These are phyloP conservation scores for Leptarthrus brevirostris DNA, from an alignment of 2,888 invertebrate genomes.

Conservation along the genomic window DNA sequence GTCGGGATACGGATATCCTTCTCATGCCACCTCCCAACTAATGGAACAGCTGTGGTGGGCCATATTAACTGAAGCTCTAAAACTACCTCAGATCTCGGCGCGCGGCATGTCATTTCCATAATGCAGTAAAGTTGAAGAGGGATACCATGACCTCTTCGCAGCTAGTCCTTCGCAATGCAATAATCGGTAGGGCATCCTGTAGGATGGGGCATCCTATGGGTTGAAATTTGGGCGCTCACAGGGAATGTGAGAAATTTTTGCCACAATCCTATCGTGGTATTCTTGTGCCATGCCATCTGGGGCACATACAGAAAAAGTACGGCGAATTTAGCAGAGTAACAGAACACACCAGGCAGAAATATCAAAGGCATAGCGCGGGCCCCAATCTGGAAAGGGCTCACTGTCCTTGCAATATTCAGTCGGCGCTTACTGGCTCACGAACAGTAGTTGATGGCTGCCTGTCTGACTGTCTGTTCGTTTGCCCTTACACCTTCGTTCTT, in stretches of 20 bases:
- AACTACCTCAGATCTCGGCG: slow-evolving; percentile 39
- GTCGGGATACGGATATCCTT: slow-evolving; percentile 21
- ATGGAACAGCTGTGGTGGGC: slow-evolving; percentile 16
- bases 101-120: slow-evolving; percentile 39
- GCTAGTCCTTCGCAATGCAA: slow-evolving; percentile 41
- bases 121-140: slow-evolving; percentile 44
- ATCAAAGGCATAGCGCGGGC: slow-evolving; percentile 26
- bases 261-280: slow-evolving; percentile 22
- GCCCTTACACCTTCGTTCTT: slow-evolving; percentile 18
- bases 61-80: slow-evolving; percentile 10
- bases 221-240: slow-evolving; percentile 2
- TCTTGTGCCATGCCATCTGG: slow-evolving; percentile 12
- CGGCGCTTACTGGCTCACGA: slow-evolving; percentile 15
- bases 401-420: slow-evolving; percentile 17
- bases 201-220: slow-evolving; percentile 7
- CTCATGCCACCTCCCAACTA: slow-evolving; percentile 3
- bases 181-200: slow-evolving; percentile 33
- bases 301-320: slow-evolving; percentile 37
- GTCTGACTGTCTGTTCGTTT: slow-evolving; percentile 32
- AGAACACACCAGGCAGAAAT: slow-evolving; percentile 28
- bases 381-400: slow-evolving; percentile 14
- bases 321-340: slow-evolving; percentile 44
- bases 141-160: slow-evolving; percentile 46
- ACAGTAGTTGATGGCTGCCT: slow-evolving; percentile 44
- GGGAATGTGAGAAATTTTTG: slow-evolving; percentile 15